Base-by-base conservation (phyloP, 2,797 vertebrate species). In the Sylvilagus floridanus region DNA sequence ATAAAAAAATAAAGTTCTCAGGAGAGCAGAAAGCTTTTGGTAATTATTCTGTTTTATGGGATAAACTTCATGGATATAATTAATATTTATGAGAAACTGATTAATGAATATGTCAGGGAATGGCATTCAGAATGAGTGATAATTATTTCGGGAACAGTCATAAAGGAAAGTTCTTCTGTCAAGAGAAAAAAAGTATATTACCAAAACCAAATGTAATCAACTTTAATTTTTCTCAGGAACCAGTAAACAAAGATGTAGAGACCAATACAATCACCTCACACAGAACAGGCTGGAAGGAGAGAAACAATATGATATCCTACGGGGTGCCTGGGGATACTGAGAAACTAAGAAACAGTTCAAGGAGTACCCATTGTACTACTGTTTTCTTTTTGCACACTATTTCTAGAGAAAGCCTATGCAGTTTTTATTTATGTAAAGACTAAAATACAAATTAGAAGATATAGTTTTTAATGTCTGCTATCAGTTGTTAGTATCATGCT, bases 61-160 rank as follows among this genome's bases (percentile, higher is more conserved):
- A 73, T 4, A 75, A 62, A 76, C 63, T 75, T 85, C 28, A 60
- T 28, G 66, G 7, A 47, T 47, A 17, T 47, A 71, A 75, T 32
- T 60, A 50, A 81, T 76, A 75, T 87, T 90, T 81, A 22, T 79
- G 88, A 91, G 47, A 87, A 78, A 75, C 26, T 66, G 32, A 75
- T 37, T 69, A 11, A 50, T 47, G 30, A 78, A 9, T 79, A 26
- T 14, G 60, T 73, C 66, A 87, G 54, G 69, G 79, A 94, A 71
- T 90, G 4, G 7, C 26, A 50, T 72, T 24, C 2, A 6, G 11
- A 71, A 50, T 50, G n/a, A 10, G 1, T 82, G n/a, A 85, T 62
- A 72, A 37, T 71, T 37, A 54, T 32, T 83, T 82, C 7, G 62
- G 28, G 30, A 37, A 77, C 17, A 77, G 79, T 21, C 35, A 62